Percentiles rank a stretch among this genome's conserved stretches.
Evolutionary conservation across 2,888 invertebrate species (phyloP).

Genomic region (Auanema sp.): DNA sequence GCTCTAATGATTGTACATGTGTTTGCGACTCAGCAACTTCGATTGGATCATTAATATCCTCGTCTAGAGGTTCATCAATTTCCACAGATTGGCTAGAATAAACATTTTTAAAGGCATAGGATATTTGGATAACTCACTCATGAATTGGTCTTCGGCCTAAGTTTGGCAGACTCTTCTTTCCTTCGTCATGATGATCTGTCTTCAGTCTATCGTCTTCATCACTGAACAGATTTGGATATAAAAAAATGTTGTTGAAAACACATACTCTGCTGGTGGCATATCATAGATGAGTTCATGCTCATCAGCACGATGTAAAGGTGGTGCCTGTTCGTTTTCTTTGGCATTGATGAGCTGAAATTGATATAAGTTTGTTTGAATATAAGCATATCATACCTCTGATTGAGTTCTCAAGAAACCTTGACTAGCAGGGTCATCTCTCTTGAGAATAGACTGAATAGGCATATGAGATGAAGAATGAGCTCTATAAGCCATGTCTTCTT

Average conservation of each 20-base stretch:
- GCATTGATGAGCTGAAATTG: background rate
- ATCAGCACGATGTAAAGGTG: slow-evolving; percentile 31
- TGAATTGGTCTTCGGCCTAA: slow-evolving; percentile 28
- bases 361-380: background rate
- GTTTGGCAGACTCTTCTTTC: slow-evolving; percentile 41
- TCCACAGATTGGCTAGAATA: slow-evolving; percentile 26
- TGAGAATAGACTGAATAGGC: too few species aligned
- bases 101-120: background rate
- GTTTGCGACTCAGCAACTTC: slow-evolving; percentile 22
- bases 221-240: background rate
- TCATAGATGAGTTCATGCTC: slow-evolving; percentile 44
- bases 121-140: slow-evolving; percentile 15
- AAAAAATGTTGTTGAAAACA: background rate
- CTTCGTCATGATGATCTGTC: slow-evolving; percentile 45
- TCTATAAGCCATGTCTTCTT: background rate
- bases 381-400: slow-evolving; percentile 23
- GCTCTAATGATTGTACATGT: slow-evolving; percentile 28
- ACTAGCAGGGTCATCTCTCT: slow-evolving; percentile 5
- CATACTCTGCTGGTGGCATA: slow-evolving; percentile 32
- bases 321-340: background rate
- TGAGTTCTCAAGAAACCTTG: slow-evolving; percentile 39
- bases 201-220: slow-evolving; percentile 32
- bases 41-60: slow-evolving; percentile 34
- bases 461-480: too few species aligned
- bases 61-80: slow-evolving; percentile 40